Base-by-base conservation (phyloP, 92 coral and sea anemone species). In the Epizoanthus stellaris region DNA sequence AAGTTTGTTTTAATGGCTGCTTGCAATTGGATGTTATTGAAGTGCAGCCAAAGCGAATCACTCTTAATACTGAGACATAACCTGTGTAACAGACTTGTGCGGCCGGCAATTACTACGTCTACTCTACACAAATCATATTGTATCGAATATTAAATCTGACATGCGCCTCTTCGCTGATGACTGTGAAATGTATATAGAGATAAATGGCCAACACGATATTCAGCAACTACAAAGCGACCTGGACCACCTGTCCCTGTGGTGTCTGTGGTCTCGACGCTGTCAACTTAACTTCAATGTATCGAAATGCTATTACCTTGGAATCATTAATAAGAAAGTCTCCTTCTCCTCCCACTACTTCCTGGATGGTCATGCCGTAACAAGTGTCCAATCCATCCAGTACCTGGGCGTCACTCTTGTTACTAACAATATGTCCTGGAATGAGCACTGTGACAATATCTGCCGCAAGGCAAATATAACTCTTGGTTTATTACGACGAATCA, bases 381-480 rank as follows among this genome's bases (percentile, higher is more conserved):
- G 25, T 23, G 25, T 23, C 25, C 25, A 23, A 23, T 23, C 25
- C 25, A 23, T 6, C 72, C 25, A 67, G 72, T 20, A 39, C 42
- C 75, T 82, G 16, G 87, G 77, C 45, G 56, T 73, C 77, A 70
- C 76, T n/a, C n/a, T n/a, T 10, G 77, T 87, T 45, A 45, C 90
- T 15, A 62, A 74, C 19, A 76, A 87, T 45, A 80, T 90, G n/a
- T 7, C 61, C 34, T 87, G 88, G 86, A 87, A 90, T 42, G 71
- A 82, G 53, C 86, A 87, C 77, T 70, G 86, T 39, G 82, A 87
- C 58, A 87, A 52, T 21, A 82, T 87, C 12, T 86, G 87, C 64
- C 43, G 54, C 36, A 90, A 90, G 82, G 93, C 91, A n/a, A 87
- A 90, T 70, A 62, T 62, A 13, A 20, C 91, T 45, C 83, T 90